Evolutionary conservation across 2,797 vertebrate genomes (phyloP), one percentile per base, ranked within the genome.

Genomic region (Falco columbarius): DNA sequence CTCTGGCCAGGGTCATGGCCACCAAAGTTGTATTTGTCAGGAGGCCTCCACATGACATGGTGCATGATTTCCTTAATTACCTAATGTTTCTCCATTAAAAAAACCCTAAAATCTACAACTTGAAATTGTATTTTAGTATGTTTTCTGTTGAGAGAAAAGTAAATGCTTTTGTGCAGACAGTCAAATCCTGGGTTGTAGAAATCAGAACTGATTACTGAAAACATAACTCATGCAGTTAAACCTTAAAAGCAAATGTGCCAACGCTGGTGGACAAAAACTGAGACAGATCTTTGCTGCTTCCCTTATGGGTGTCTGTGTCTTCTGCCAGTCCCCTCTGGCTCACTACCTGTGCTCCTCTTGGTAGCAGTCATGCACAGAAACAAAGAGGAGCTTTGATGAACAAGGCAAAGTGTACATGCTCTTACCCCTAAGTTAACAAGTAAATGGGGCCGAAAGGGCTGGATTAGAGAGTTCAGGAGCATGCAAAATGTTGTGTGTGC

Each of bases 1-100:
- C 94, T 97, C 96, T 97, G 96, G 95, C 94, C 93, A 96, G 97
- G 97, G 97, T 98, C 98, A 97, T 98, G 98, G 96, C 98, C 98
- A 98, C 98, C 98, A 97, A 97, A 96, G 98, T 98, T 97, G 98
- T 92, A 96, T 97, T 98, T 97, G 96, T 97, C 93, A 95, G 95
- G 92, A 97, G 88, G 89, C 95, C 87, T 97, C 95, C 95, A 97
- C 74, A 70, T 97, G 93, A 95, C 92, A 97, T 93, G 95, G 94
- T 96, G 96, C 95, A 96, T 97, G 95, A 97, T 97, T 98, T 98
- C 96, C 90, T 97, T 98, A 98, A 98, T 96, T 94, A 97, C 91
- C 52, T 96, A 94, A 95, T 90, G 74, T 94, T 96, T 93, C 30
- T 44, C 74, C 34, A 24, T 68, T 72, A 1, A 54, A 70, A 74